Evolutionary conservation across 1,140 invertebrate genomes (phyloP).

Genomic region (Drosophila triauraria): DNA sequence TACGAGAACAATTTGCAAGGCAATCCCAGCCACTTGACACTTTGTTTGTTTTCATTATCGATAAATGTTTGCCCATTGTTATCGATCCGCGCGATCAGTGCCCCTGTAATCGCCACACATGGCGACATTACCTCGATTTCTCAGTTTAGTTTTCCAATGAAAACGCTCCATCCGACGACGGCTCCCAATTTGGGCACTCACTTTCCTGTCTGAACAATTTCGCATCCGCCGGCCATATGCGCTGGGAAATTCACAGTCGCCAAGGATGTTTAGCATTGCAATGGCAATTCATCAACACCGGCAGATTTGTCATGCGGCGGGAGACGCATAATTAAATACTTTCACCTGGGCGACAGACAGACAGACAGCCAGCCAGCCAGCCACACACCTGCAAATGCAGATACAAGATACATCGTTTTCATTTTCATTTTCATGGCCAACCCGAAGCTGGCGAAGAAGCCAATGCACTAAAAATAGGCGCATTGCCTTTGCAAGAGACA

Average conservation of each 20-base stretch:
- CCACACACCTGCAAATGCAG: slow-evolving; percentile 41
- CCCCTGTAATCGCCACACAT: slow-evolving; percentile 49
- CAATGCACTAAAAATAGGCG: slow-evolving; percentile 78
- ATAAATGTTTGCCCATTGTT: slow-evolving; percentile 57
- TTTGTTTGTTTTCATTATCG: slow-evolving; percentile 48
- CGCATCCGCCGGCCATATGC: slow-evolving; percentile 44
- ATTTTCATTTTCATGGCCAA: slow-evolving; percentile 67
- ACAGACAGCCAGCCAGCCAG: neutral
- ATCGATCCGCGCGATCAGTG: slow-evolving; percentile 42
- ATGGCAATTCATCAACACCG: slow-evolving; percentile 70
- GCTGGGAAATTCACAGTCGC: slow-evolving; percentile 41
- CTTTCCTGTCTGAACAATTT: slow-evolving; percentile 68
- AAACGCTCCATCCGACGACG: slow-evolving; percentile 33
- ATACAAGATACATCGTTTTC: slow-evolving; percentile 31
- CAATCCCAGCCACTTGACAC: slow-evolving; percentile 39
- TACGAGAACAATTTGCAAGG: slow-evolving; percentile 41
- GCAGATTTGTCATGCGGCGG: slow-evolving; percentile 71
- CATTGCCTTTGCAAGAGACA: slow-evolving; percentile 67
- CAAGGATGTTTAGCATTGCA: slow-evolving; percentile 74
- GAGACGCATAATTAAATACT: slow-evolving; percentile 79
- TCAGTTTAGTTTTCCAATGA: slow-evolving; percentile 58
- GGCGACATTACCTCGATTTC: slow-evolving; percentile 39
- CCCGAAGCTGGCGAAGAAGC: slow-evolving; percentile 53
- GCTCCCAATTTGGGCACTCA: slow-evolving; percentile 65
- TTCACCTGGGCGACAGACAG: slow-evolving; percentile 60